These are phyloP conservation scores for Hormiphora californensis DNA, from an alignment of 37 sponge, comb jelly and placozoan genomes.

Conservation along the genomic window DNA sequence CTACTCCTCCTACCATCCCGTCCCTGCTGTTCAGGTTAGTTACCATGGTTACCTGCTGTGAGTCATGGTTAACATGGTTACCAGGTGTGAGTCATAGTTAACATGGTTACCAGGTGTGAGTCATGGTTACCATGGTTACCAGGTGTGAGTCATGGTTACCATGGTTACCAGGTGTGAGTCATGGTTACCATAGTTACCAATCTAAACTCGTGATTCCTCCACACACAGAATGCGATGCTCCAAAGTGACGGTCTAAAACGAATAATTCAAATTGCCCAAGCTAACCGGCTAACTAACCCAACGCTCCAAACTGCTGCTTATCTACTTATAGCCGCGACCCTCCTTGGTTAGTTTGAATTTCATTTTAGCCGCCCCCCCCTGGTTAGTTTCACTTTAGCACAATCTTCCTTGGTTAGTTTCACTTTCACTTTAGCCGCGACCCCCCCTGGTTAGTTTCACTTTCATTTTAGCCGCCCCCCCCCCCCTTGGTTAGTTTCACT, in stretches of 20 bases:
- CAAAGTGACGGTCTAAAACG: slow-evolving; percentile 10
- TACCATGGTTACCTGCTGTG: neutral
- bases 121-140: too few species aligned
- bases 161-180: neutral
- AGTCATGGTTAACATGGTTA: too few species aligned
- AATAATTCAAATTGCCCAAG: neutral
- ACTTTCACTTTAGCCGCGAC: slow-evolving; percentile 1
- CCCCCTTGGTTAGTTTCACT: too few species aligned
- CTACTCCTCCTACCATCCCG: slow-evolving; percentile 20
- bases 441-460: neutral
- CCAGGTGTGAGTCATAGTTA: neutral
- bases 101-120: neutral
- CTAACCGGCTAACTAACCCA: neutral
- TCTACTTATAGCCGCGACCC: slow-evolving; percentile 6
- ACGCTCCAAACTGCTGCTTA: slow-evolving; percentile 25
- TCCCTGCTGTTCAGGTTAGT: slow-evolving; percentile 18
- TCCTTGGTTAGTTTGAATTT: neutral
- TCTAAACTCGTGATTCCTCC: neutral
- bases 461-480: neutral
- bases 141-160: too few species aligned
- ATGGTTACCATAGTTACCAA: neutral
- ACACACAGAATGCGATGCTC: neutral
- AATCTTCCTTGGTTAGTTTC: too few species aligned
- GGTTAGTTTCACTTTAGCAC: too few species aligned
- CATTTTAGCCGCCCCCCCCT: neutral